These are phyloP conservation scores for Rhamphomyia laevipes DNA, from an alignment of 2,888 invertebrate genomes.

Conservation along the genomic window DNA sequence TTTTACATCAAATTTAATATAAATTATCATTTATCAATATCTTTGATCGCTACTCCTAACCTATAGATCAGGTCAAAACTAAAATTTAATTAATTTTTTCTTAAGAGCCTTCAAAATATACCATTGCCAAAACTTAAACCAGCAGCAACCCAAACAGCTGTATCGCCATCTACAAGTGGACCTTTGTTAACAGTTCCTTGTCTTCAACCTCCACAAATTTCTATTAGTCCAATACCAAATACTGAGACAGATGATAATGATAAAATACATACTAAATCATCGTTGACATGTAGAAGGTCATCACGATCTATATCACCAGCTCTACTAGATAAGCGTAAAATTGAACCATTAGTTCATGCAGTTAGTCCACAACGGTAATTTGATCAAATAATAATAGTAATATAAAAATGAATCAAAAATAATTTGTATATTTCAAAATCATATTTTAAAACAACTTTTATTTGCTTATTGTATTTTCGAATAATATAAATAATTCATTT, in stretches of 20 bases:
- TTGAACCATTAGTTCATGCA: constrained; percentile 13
- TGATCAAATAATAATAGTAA: background rate
- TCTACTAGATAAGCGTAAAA: constrained; percentile 26
- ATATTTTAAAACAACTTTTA: background rate
- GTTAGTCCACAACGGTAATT: constrained; percentile 13
- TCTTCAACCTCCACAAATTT: constrained; percentile 40
- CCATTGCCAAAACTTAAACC: constrained; percentile 12
- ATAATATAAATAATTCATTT: background rate
- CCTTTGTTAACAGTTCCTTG: background rate
- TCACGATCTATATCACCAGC: constrained; percentile 37
- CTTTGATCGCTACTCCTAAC: too few species aligned
- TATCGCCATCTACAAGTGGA: constrained; percentile 5
- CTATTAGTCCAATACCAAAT: constrained; percentile 44
- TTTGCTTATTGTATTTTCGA: too few species aligned
- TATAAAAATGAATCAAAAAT: background rate
- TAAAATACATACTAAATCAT: constrained; percentile 15
- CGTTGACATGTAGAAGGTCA: constrained; percentile 25
- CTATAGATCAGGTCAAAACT: too few species aligned
- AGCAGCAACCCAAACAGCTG: constrained; percentile 12
- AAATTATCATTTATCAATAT: too few species aligned
- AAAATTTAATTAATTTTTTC: background rate
- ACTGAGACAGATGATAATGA: constrained; percentile 26
- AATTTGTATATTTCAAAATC: background rate
- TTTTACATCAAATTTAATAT: too few species aligned
- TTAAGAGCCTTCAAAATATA: constrained; percentile 2